phyloP scores from a whole-genome alignment of 2,888 invertebrate genomes.

The Pammene fasciana region DNA sequence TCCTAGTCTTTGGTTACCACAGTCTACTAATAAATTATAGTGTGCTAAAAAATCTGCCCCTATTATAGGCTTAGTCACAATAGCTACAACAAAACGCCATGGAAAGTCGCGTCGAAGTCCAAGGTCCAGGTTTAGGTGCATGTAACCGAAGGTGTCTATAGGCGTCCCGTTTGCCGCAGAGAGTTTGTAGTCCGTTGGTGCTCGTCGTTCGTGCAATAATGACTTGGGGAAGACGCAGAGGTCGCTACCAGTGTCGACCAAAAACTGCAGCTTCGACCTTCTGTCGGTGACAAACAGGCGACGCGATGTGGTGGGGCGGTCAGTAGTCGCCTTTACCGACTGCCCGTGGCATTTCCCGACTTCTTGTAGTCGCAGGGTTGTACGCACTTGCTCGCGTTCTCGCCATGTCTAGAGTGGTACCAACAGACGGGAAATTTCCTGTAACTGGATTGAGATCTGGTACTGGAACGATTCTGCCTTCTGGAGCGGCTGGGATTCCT shows the following conservation, averaged over 20 bases:
- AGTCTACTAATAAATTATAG: too few relatives aligned
- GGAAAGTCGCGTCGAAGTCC: too few relatives aligned
- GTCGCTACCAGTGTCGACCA: too few relatives aligned
- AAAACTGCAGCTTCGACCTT: background rate
- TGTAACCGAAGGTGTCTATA: background rate
- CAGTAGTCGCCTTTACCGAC: background rate
- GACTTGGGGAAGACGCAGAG: conserved; percentile 1
- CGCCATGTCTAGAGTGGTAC: background rate
- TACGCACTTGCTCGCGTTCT: background rate
- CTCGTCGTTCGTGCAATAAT: background rate
- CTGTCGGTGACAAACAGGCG: background rate
- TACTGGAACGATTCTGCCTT: background rate
- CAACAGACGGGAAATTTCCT: conserved; percentile 4
- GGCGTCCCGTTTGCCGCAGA: too few relatives aligned
- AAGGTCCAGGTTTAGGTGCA: background rate
- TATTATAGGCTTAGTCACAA: too few relatives aligned
- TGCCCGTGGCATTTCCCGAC: conserved; percentile 3
- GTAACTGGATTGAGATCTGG: background rate
- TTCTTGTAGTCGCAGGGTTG: conserved; percentile 2
- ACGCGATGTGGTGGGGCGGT: background rate
- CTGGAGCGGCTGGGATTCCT: conserved; percentile 1
- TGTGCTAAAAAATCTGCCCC: too few relatives aligned
- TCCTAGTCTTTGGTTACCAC: too few relatives aligned
- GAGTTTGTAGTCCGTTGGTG: too few relatives aligned
- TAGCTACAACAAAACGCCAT: too few relatives aligned